phyloP scores from a whole-genome alignment of 2,797 vertebrate species.

The Aselliscus stoliczkanus region DNA sequence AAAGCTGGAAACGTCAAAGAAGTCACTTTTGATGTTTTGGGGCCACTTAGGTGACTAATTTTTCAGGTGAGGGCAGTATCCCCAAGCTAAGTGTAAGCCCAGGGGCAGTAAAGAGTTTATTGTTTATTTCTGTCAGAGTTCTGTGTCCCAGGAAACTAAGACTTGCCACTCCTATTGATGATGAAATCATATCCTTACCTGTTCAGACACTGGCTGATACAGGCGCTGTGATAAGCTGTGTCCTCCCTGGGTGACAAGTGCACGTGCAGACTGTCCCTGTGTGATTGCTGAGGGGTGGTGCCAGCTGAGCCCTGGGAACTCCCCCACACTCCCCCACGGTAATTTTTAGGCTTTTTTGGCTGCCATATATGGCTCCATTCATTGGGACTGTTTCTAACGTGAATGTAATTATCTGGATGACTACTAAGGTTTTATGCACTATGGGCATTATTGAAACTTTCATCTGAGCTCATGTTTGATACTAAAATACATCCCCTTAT shows the following conservation, averaged over 20 bases:
- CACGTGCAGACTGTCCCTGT: slow-evolving; percentile 68
- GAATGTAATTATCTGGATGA: slow-evolving; percentile 47
- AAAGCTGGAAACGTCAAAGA: slow-evolving; percentile 33
- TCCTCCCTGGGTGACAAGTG: slow-evolving; percentile 52
- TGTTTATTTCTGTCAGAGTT: slow-evolving; percentile 64
- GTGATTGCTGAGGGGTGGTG: slow-evolving; percentile 16
- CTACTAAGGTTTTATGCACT: neutral
- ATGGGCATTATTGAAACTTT: neutral
- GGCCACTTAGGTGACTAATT: neutral
- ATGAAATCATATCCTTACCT: slow-evolving; percentile 87
- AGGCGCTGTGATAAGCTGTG: slow-evolving; percentile 83
- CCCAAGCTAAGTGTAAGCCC: slow-evolving; percentile 22
- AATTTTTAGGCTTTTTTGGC: slow-evolving; percentile 35
- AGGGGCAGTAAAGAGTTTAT: slow-evolving; percentile 61
- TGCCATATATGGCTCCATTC: slow-evolving; percentile 57
- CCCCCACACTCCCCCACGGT: slow-evolving; percentile 4
- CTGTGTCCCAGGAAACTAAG: slow-evolving; percentile 68
- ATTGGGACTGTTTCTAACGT: slow-evolving; percentile 53
- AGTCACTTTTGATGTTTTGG: neutral
- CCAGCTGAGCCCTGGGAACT: slow-evolving; percentile 60
- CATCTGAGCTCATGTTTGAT: neutral
- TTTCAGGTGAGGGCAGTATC: neutral
- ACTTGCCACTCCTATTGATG: slow-evolving; percentile 73
- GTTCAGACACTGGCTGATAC: slow-evolving; percentile 86
- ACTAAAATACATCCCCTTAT: neutral